Base-by-base conservation (phyloP, 2,113 vertebrate genomes). In the Gavialis gangeticus region DNA sequence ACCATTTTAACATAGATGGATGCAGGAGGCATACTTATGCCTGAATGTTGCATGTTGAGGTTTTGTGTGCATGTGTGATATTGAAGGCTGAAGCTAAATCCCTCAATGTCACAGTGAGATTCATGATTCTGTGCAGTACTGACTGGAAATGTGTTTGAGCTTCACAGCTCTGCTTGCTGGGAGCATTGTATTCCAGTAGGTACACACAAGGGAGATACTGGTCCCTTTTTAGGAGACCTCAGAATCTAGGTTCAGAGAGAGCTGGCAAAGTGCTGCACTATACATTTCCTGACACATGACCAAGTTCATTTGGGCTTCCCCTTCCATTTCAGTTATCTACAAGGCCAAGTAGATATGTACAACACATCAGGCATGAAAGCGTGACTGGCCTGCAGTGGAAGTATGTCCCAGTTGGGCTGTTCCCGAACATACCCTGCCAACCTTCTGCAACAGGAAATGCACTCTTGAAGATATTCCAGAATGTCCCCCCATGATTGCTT, bases 71-170 rank as follows among this genome's bases (percentile, higher is more conserved):
- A 46, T 46, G 46, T 46, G 46, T 95, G 93, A 93, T 91, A 96
- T 94, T 97, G 94, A 88, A 46, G 8, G 62, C 82, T 94, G 79
- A 77, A 92, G 80, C 62, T 84, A 69, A 95, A 94, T n/a, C 91
- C 55, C 75, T 91, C 95, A 96, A 96, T 94, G 93, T 95, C 93
- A 96, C 82, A 75, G 69, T 93, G 91, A 95, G 87, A 93, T 95
- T 96, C 94, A 91, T 73, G 84, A 92, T 94, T 94, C 60, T 58
- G 12, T 84, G 25, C n/a, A 59, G 46, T 83, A 56, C n/a, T 77
- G 79, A 85, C 96, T 92, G 66, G 80, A 89, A 96, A 95, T 92
- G 18, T 56, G 19, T 90, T 96, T 96, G 93, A 95, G 96, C 96
- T 96, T 97, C 94, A 85, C 56, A 64, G 1, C 1, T 2, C 37